These are phyloP conservation scores for Molothrus aeneus DNA, from an alignment of 2,797 vertebrate species.

Conservation along the genomic window DNA sequence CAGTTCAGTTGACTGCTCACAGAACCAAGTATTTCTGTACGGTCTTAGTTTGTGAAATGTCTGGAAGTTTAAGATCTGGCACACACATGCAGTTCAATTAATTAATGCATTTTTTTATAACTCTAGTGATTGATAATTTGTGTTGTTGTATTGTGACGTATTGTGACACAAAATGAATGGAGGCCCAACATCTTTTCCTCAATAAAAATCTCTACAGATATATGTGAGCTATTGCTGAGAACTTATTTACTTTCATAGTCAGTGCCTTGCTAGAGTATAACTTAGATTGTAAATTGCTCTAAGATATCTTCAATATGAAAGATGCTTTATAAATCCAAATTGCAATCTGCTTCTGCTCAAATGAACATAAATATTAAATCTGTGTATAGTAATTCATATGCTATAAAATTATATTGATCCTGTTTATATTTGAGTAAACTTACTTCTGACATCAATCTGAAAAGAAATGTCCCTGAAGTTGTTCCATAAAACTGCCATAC, in stretches of 20 bases:
- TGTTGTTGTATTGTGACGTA: background rate
- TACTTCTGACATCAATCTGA: background rate
- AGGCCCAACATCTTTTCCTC: background rate
- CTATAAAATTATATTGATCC: background rate
- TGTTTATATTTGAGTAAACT: background rate
- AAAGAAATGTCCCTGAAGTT: background rate
- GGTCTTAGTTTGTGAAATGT: background rate
- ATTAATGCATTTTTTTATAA: background rate
- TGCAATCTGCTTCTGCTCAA: background rate
- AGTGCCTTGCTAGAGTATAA: background rate
- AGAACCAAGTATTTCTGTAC: background rate
- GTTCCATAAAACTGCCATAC: background rate
- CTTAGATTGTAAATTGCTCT: background rate
- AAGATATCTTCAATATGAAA: background rate
- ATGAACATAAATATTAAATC: background rate
- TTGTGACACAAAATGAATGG: background rate
- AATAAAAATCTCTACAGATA: background rate
- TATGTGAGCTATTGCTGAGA: background rate
- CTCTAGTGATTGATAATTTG: background rate
- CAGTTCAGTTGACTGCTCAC: background rate
- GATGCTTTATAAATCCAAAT: background rate
- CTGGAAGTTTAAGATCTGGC: background rate
- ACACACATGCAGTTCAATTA: background rate
- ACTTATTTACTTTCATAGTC: background rate
- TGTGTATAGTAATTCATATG: background rate